Evolutionary conservation across 2,797 vertebrate genomes (phyloP), one percentile per base, ranked within the genome.

Genomic region (Acanthopagrus latus): DNA sequence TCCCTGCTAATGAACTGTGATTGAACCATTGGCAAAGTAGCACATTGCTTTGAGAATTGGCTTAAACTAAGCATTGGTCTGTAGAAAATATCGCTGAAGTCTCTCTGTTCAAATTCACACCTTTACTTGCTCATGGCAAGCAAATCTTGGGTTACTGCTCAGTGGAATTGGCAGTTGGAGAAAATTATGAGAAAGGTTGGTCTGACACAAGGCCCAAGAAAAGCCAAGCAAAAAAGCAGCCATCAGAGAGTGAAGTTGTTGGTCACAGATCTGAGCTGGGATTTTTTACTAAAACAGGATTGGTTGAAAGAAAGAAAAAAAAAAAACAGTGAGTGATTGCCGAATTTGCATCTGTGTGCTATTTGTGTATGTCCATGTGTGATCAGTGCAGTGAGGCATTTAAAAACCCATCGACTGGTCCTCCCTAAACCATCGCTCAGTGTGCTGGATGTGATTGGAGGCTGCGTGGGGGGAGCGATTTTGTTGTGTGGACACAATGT

Each of bases 1-100:
- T 88, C 79, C 66, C 70, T 87, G 71, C 85, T 86, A 82, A 90
- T 86, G 76, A 82, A 84, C 86, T 69, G 78, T 76, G 86, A 87
- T 79, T 73, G 77, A 84, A 71, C 82, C 68, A 68, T 69, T 79
- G 86, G 58, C 64, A 68, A 64, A 83, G 81, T 41, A 76, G 78
- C 27, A 8, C 71, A 29, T 66, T 25, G 68, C 58, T 70, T 52
- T 4, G 27, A 57, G 77, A 43, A 60, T 84, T n/a, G 25, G 64
- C 48, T 74, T 48, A 51, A 72, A 82, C 69, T 16, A 64, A 77
- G 76, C 63, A 33, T 85, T 84, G 66, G 57, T 78, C 68, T 67
- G 66, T 29, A 60, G 54, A 69, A 63, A 48, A 66, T 18, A 18
- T 29, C 75, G 57, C 20, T 18, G 29, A 18, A 33, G 48, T 65